These are phyloP conservation scores for Cepaea hortensis DNA, from an alignment of 2,888 invertebrate genomes.

Conservation along the genomic window DNA sequence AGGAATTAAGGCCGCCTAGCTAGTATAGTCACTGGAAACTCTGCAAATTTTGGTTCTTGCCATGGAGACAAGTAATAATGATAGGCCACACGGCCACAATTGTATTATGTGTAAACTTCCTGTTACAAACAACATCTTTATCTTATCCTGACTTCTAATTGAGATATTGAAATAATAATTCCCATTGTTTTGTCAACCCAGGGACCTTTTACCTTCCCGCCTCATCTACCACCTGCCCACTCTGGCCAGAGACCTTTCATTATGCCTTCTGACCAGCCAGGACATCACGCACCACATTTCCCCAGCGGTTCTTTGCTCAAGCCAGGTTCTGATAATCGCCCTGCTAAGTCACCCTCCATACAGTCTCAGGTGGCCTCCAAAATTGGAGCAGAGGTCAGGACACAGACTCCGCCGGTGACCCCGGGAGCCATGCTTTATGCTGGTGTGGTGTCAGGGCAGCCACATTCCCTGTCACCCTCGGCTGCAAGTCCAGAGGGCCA, in stretches of 20 bases:
- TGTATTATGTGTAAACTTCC: not conserved
- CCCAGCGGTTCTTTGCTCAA: conserved; percentile 32
- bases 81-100: not conserved
- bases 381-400: conserved; percentile 26
- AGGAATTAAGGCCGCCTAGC: no score
- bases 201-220: conserved; percentile 37
- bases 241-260: conserved; percentile 30
- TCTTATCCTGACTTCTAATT: not conserved
- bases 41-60: no score
- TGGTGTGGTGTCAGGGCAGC: conserved; percentile 62
- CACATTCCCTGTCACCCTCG: conserved; percentile 59
- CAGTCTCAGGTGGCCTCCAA: conserved; percentile 27
- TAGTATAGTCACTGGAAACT: no score
- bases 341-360: conserved; percentile 43
- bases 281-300: conserved; percentile 28
- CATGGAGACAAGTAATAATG: not conserved
- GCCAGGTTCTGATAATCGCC: conserved; percentile 12
- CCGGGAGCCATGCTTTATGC: conserved; percentile 56
- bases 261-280: conserved; percentile 37
- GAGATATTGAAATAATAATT: not conserved
- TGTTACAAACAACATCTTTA: not conserved
- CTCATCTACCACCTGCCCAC: conserved; percentile 39
- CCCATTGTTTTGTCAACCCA: not conserved
- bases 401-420: conserved; percentile 55
- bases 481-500: conserved; percentile 65